A percentile compares a stretch with the other conserved stretches of the same genome.
Evolutionary conservation across 2,888 invertebrate species (phyloP).

Genomic region (Lydus trimaculatus): DNA sequence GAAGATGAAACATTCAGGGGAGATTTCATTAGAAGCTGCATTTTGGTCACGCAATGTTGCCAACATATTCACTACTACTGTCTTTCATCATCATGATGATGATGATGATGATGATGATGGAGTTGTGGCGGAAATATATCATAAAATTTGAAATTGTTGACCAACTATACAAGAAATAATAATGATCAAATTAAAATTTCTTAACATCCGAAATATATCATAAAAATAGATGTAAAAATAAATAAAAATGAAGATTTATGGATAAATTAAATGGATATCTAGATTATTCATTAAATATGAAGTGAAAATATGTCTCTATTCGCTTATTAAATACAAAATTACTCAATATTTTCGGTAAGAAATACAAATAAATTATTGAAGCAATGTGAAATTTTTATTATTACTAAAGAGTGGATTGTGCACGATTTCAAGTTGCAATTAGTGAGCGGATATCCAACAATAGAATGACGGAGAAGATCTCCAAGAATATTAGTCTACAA

Average conservation of each 20-base stretch:
- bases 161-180: neutral
- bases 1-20: constrained; percentile 34
- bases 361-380: neutral
- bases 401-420: neutral
- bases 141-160: neutral
- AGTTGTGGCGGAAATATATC: neutral
- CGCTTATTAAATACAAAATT: neutral
- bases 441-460: too few species aligned
- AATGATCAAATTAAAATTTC: neutral
- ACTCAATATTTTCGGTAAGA: neutral
- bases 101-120: neutral
- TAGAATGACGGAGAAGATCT: too few species aligned
- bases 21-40: constrained; percentile 56
- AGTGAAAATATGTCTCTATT: neutral
- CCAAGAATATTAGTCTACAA: too few species aligned
- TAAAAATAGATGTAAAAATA: neutral
- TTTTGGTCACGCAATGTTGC: constrained; percentile 50
- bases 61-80: constrained; percentile 26
- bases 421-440: too few species aligned
- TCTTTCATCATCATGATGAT: neutral
- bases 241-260: neutral
- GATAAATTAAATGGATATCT: neutral
- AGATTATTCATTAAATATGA: neutral
- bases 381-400: neutral
- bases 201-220: neutral